Evolutionary conservation across 2,113 vertebrate genomes (phyloP).

Genomic region (Grantiella picta): DNA sequence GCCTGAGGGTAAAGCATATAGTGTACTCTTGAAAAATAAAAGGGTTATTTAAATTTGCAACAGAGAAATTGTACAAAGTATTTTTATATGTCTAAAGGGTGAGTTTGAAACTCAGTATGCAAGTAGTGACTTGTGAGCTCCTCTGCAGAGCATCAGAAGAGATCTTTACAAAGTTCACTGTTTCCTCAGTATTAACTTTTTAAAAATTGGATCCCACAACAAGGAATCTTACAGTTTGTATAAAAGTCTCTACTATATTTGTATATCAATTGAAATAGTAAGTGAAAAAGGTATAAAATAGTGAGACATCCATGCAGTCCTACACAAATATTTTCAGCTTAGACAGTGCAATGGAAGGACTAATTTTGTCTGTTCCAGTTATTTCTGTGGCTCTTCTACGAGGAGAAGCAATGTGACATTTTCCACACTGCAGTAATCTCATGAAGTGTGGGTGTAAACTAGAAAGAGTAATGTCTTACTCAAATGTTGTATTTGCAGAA

Average conservation of each 20-base stretch:
- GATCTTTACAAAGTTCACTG: not conserved
- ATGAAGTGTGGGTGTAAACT: not conserved
- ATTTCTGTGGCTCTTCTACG: not conserved
- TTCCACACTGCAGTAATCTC: not conserved
- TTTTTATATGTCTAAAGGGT: not conserved
- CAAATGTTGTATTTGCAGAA: conserved; percentile 17
- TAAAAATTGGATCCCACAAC: not conserved
- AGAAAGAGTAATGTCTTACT: not conserved
- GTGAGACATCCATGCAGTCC: not conserved
- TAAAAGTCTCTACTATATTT: not conserved
- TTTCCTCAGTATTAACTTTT: not conserved
- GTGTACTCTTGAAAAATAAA: not conserved
- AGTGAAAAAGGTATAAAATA: not conserved
- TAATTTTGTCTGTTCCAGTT: not conserved
- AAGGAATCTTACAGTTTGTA: not conserved
- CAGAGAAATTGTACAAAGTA: not conserved
- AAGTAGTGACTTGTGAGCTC: not conserved
- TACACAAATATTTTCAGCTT: not conserved
- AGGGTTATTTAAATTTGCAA: not conserved
- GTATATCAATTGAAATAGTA: not conserved
- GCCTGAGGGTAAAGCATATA: not conserved
- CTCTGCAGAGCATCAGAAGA: not conserved
- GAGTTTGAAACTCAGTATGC: not conserved
- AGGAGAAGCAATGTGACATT: not conserved
- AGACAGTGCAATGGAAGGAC: not conserved